Evolutionary conservation across 2,797 vertebrate genomes (phyloP).

Genomic region (Vireo griseus): DNA sequence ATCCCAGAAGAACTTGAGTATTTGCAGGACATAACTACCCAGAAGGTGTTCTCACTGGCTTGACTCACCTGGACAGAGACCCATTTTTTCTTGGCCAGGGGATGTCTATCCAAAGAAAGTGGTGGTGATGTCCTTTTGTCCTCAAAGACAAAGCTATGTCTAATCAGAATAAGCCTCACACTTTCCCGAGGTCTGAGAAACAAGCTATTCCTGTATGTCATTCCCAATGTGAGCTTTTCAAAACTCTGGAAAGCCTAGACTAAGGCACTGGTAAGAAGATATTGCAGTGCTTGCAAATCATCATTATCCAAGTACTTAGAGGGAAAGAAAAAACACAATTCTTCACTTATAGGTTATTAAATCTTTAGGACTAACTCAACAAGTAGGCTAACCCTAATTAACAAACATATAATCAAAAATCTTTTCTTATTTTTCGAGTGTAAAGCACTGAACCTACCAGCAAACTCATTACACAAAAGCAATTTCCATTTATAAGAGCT

Average conservation of each 20-base stretch:
- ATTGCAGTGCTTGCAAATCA: not conserved
- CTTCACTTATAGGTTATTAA: not conserved
- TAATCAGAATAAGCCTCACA: not conserved
- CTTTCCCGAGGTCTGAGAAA: not conserved
- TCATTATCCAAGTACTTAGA: not conserved
- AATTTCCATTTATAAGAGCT: constrained; percentile 39
- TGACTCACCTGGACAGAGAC: not conserved
- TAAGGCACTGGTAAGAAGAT: not conserved
- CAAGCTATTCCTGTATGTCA: not conserved
- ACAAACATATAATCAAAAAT: not conserved
- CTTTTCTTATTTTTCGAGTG: not conserved
- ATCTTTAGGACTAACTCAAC: not conserved
- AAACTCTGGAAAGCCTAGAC: not conserved
- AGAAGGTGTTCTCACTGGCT: not conserved
- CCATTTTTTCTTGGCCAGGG: not conserved
- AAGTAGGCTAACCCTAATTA: not conserved
- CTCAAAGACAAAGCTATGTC: not conserved
- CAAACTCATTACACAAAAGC: constrained; percentile 23
- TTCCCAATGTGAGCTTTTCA: not conserved
- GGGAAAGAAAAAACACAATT: not conserved
- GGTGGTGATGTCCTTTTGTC: not conserved
- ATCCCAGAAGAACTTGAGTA: not conserved
- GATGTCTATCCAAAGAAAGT: not conserved
- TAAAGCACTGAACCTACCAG: not conserved
- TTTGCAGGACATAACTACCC: not conserved